Conservation (phyloP, 2,888 invertebrate genomes). For the Brachyptera putata region DNA sequence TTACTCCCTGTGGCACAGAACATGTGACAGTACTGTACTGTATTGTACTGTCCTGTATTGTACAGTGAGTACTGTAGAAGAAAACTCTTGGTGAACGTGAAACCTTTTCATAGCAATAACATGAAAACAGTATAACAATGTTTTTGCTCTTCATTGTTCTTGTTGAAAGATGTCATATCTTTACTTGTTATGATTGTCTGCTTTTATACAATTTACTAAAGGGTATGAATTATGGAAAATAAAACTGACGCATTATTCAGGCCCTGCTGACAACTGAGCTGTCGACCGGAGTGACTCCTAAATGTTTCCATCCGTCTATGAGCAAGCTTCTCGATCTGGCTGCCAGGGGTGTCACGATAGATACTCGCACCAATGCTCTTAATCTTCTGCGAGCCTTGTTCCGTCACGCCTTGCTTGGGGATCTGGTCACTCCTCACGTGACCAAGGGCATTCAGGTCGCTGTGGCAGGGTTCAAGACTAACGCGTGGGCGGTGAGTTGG, state of each 20-base stretch:
- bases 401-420: slow-evolving; percentile 70
- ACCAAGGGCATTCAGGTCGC: slow-evolving; percentile 67
- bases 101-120: too few species aligned
- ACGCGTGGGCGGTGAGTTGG: slow-evolving; percentile 69
- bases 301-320: slow-evolving; percentile 58
- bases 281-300: slow-evolving; percentile 52
- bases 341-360: slow-evolving; percentile 37
- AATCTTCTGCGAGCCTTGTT: slow-evolving; percentile 82
- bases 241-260: slow-evolving; percentile 53
- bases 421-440: slow-evolving; percentile 63
- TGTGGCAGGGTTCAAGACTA: slow-evolving; percentile 66
- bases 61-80: too few species aligned
- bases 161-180: too few species aligned
- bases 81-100: too few species aligned
- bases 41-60: too few species aligned
- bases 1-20: too few species aligned
- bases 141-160: too few species aligned
- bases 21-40: too few species aligned
- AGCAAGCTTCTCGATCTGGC: slow-evolving; percentile 50
- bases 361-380: slow-evolving; percentile 70
- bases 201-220: too few species aligned
- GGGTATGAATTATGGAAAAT: too few species aligned
- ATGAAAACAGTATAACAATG: too few species aligned
- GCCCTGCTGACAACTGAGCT: slow-evolving; percentile 73
- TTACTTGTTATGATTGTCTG: too few species aligned